Evolutionary conservation across 2,888 invertebrate genomes (phyloP), one percentile per base, ranked within the genome.

Genomic region (Scelioninae gen. 1): DNA sequence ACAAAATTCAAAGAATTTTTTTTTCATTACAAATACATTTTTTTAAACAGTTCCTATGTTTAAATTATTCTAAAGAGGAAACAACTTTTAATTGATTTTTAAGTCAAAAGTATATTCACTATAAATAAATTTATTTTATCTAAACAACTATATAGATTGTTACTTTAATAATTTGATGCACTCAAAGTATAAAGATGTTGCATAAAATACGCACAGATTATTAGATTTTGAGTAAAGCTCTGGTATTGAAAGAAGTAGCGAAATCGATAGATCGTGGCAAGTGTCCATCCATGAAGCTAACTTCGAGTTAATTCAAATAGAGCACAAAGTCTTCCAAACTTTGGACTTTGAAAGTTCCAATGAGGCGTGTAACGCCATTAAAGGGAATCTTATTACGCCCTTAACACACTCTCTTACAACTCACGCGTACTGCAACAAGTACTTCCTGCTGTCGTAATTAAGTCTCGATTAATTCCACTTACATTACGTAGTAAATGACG

Each of bases 301-400:
- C 89, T 92, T 91, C 88, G 89, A 89, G 89, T 91, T 91, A 90
- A 92, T 91, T 90, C 91, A 90, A 91, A 91, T 89, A 90, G 88
- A 87, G 86, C 87, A 88, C 85, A 89, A 89, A 90, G 90, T 90
- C 90, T 87, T 78, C 83, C 85, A 82, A 91, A 89, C 88, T 92
- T 90, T 84, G 89, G 88, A 91, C 91, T 92, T 91, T 88, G 87
- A 89, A 91, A 92, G 91, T 92, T 89, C 90, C 92, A 92, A 92
- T 92, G 92, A 92, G 92, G 91, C 92, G 90, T 92, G 90, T 92
- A 92, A 92, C 89, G 90, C 91, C 91, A 91, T 92, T 92, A 91
- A 90, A 91, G 90, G 88, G 88, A 92, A 92, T 91, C 92, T 92
- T 91, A 91, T 92, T 92, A 91, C 89, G 88, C 86, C 89, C 88